Conservation (phyloP, 2,113 vertebrate species). For the Leptocoma aspasia region DNA sequence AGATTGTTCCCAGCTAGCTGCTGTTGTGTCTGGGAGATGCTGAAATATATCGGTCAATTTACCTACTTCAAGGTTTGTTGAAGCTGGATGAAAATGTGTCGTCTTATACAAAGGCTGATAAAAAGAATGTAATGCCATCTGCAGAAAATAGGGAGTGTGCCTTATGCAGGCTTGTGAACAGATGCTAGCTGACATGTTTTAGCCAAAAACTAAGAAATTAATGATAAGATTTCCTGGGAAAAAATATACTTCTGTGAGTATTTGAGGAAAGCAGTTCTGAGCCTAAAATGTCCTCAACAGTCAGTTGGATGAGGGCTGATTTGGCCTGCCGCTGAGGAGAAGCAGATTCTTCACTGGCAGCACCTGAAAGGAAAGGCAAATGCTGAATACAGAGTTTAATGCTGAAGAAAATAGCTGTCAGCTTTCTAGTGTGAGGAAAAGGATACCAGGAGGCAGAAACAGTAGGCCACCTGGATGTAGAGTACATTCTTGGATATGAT, state of each 20-base stretch:
- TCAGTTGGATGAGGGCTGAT: neutral
- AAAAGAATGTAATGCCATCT: neutral
- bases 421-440: neutral
- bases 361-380: constrained; percentile 14
- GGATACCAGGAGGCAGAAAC: neutral
- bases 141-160: neutral
- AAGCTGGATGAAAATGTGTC: constrained; percentile 1
- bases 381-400: neutral
- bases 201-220: constrained; percentile 24
- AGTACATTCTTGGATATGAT: neutral
- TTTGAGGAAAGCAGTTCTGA: constrained; percentile 17
- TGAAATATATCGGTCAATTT: neutral
- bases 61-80: neutral
- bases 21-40: neutral
- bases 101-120: neutral
- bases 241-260: constrained; percentile 21
- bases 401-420: neutral
- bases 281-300: neutral
- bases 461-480: neutral
- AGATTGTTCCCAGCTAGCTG: neutral
- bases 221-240: constrained; percentile 49
- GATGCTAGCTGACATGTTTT: constrained; percentile 33
- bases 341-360: neutral
- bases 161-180: constrained; percentile 24
- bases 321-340: neutral